Conservation (phyloP, 2,113 vertebrate genomes). For the Corapipo altera region DNA sequence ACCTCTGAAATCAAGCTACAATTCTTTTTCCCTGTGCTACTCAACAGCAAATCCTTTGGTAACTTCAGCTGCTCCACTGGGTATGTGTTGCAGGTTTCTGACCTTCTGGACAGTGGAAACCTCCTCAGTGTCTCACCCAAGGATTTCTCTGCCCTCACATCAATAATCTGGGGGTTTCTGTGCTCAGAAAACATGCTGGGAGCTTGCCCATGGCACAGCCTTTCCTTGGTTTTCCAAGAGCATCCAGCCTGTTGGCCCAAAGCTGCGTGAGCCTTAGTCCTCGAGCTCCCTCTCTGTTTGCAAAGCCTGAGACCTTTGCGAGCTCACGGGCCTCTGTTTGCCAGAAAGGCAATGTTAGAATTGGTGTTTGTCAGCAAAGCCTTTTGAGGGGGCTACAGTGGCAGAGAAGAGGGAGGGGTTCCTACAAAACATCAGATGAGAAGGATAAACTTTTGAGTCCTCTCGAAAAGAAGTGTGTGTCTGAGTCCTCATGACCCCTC, state of each 20-base stretch:
- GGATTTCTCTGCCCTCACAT: background rate
- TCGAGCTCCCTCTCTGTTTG: background rate
- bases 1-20: background rate
- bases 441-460: background rate
- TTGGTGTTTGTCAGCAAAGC: background rate
- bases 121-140: background rate
- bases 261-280: background rate
- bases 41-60: background rate
- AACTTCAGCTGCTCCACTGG: background rate
- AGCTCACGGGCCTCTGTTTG: too few relatives aligned
- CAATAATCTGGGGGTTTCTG: background rate
- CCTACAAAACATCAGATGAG: background rate
- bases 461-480: background rate
- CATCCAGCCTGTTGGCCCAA: too few relatives aligned
- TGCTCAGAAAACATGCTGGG: background rate
- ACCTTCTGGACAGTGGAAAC: background rate
- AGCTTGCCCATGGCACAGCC: background rate
- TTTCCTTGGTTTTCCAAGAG: background rate
- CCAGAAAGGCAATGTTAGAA: background rate
- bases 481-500: background rate
- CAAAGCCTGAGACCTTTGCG: background rate
- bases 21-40: background rate
- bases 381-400: background rate
- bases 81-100: background rate
- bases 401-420: background rate